Conservation (phyloP, 1,140 invertebrate genomes). For the Littorina saxatilis region DNA sequence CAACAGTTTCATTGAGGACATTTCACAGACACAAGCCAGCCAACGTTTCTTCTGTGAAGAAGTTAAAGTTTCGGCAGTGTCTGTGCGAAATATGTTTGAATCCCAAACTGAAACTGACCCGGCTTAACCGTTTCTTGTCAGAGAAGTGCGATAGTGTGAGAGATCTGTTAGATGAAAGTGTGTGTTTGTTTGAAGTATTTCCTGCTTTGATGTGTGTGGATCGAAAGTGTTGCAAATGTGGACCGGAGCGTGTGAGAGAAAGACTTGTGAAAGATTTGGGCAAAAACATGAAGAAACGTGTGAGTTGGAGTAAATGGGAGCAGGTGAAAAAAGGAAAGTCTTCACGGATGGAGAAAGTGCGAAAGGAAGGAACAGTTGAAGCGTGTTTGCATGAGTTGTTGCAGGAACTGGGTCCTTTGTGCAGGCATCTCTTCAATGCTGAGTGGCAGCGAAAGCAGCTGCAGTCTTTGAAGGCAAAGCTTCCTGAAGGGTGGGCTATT, state of each 20-base stretch:
- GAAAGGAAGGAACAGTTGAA: no score
- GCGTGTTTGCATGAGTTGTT: not conserved
- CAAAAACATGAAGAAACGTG: not conserved
- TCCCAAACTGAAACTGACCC: not conserved
- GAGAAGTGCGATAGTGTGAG: not conserved
- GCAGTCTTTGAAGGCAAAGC: not conserved
- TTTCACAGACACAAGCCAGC: not conserved
- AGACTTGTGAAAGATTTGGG: not conserved
- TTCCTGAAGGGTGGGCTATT: not conserved
- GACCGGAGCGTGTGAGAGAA: not conserved
- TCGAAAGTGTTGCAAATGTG: not conserved
- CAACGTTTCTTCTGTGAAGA: not conserved
- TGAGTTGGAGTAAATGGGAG: no score
- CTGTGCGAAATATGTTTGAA: not conserved
- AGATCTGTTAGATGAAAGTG: not conserved
- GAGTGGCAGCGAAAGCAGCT: not conserved
- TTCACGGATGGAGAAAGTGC: not conserved
- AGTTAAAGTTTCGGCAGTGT: conserved; percentile 1
- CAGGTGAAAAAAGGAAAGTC: not conserved
- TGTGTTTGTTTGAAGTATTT: not conserved
- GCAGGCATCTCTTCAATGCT: not conserved
- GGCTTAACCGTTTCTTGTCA: not conserved
- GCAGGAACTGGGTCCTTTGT: not conserved
- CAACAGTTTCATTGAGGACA: not conserved
- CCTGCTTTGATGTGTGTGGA: not conserved